Base-by-base conservation (phyloP, 2,113 vertebrate genomes). In the Mus musculus region DNA sequence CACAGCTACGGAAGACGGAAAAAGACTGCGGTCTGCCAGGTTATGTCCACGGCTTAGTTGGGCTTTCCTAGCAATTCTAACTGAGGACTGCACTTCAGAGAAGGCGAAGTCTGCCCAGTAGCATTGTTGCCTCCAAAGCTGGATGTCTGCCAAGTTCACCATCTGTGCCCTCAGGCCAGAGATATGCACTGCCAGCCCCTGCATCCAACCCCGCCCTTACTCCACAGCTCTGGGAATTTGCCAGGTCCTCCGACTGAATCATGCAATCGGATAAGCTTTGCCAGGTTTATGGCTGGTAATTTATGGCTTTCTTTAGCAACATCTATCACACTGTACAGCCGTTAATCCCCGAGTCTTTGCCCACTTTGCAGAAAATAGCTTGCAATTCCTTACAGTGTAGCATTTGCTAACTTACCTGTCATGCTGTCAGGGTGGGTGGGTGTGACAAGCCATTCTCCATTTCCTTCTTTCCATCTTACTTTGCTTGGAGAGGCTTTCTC, bases 351-450 rank as follows among this genome's bases (percentile, higher is more conserved):
- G 94, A 95, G 95, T 96, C 96, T 97, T 97, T 97, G 96, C 97
- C 96, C 97, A 98, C 96, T 98, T 98, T 97, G 97, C 95, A 98
- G 97, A 97, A 97, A 98, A 98, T 96, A 95, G 95, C 88, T 97
- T 94, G 89, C 95, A 95, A 90, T 97, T 97, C 93, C 94, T 97
- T 96, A 96, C 94, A 90, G 63, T 90, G 87, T 94, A 96, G 94
- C 90, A 63, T 96, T 93, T 96, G 97, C 94, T 95, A 96, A 94
- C 89, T 90, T 81, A 91, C 94, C 93, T 97, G 92, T 96, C 46
- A 0, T 71, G 80, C 95, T 96, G 94, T 95, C 96, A 94, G 87
- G 82, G 80, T 80, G 46, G 86, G 81, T 56, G 95, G 96, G 88
- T 52, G 81, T 93, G 77, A 96, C 96, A 81, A 95, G 92, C 67